These are phyloP conservation scores for Marmota monax DNA, from an alignment of 2,113 vertebrate genomes.

Conservation along the genomic window DNA sequence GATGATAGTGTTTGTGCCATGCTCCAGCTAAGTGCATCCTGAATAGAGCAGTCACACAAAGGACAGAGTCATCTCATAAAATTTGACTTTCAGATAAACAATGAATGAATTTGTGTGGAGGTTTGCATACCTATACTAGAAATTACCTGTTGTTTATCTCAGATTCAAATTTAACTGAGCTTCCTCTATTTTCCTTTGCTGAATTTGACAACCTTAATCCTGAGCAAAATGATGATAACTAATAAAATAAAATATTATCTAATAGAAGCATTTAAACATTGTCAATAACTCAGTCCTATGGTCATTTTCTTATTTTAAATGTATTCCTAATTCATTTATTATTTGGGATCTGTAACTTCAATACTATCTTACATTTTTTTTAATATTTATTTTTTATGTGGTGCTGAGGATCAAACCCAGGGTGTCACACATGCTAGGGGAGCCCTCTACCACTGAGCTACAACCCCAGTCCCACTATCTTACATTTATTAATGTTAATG, in stretches of 20 bases:
- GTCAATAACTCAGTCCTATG: neutral
- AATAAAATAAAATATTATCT: neutral
- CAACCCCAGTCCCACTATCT: neutral
- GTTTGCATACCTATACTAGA: neutral
- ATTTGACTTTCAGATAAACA: neutral
- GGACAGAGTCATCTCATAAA: neutral
- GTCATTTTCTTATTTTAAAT: conserved; percentile 28
- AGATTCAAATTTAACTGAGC: conserved; percentile 32
- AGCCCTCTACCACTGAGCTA: too few relatives aligned
- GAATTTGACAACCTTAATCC: neutral
- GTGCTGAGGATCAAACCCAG: too few relatives aligned
- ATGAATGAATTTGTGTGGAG: neutral
- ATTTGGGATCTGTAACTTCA: neutral
- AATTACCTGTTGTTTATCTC: neutral
- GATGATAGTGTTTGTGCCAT: neutral
- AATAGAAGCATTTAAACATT: neutral
- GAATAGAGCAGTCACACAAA: neutral
- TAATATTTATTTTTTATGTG: too few relatives aligned
- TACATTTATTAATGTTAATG: neutral
- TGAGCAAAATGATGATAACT: neutral
- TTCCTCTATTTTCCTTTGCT: conserved; percentile 34
- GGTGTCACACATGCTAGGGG: too few relatives aligned
- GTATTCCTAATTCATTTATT: neutral
- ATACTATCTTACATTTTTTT: neutral
- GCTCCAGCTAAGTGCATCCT: neutral